Base-by-base conservation (phyloP, 2,888 invertebrate species). In the Athrips mouffetella region DNA sequence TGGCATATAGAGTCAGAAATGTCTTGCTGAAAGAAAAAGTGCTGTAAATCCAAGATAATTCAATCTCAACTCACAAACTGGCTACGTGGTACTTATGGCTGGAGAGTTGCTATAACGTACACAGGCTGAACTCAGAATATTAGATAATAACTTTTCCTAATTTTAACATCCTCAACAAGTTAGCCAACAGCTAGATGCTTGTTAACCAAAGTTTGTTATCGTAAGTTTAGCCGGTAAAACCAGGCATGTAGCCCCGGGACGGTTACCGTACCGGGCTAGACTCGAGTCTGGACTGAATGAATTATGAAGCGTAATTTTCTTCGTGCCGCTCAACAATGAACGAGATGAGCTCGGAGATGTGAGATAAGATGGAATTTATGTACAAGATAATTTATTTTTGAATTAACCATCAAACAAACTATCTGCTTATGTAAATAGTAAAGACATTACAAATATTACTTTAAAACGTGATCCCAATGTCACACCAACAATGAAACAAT, bases 231-330 rank as follows among this genome's bases (percentile, higher is more conserved):
- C n/a, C 21, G 37, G 37, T 37, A 1, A n/a, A n/a, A 37, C 37
- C 37, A 21, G 21, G 37, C 37, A 11, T 37, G 21, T n/a, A 33
- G n/a, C 2, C 20, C 31, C 21, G 29, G 6, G 30, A 4, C n/a
- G 30, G 31, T 11, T 20, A 29, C 29, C 27, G 25, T 25, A 35
- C 16, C 31, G 1, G 44, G 21, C 27, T 46, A 15, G 29, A 41
- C 27, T 33, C 16, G 35, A 48, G 27, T 48, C 42, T 33, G 25
- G 21, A 18, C 37, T 30, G 44, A 49, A 49, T 49, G 49, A 49
- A 45, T 45, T 49, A 49, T 49, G 35, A 45, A 39, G 21, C 29
- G 49, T 39, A 49, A 49, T 49, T 49, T 49, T 39, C 45, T 48
- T 27, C 33, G 46, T 39, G 35, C 21, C 13, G 3, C 29, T 48